These are phyloP conservation scores for Notothenia rossii DNA, from an alignment of 2,113 vertebrate species.

Conservation along the genomic window DNA sequence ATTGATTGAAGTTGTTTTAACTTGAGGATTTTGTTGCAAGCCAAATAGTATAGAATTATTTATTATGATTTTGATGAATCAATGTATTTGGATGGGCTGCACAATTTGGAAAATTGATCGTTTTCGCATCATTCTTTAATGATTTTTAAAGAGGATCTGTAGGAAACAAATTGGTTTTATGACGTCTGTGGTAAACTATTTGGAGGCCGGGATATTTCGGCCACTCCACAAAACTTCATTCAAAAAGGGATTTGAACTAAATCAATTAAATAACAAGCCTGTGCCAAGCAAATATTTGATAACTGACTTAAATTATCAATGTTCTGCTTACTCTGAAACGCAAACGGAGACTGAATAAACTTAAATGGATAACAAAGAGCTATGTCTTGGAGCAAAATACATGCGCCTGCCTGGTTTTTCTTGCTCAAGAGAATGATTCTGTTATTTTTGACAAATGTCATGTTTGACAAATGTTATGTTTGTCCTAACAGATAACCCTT, in stretches of 20 bases:
- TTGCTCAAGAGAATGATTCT: not conserved
- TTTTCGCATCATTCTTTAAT: too few species aligned
- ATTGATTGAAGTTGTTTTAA: not conserved
- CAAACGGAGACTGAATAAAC: not conserved
- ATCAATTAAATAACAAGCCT: not conserved
- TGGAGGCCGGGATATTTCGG: too few species aligned
- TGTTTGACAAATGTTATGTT: constrained; percentile 30
- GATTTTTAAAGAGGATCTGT: too few species aligned
- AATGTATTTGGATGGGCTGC: too few species aligned
- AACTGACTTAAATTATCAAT: not conserved
- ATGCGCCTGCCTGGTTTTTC: not conserved
- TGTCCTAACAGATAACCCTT: constrained; percentile 16
- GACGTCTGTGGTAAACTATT: too few species aligned
- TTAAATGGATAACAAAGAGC: not conserved
- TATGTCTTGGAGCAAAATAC: not conserved
- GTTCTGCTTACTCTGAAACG: not conserved
- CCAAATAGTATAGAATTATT: not conserved
- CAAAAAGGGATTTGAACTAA: too few species aligned
- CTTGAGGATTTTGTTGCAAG: not conserved
- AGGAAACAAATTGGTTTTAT: too few species aligned
- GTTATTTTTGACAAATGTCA: not conserved
- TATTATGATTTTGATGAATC: not conserved
- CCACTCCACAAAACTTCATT: too few species aligned
- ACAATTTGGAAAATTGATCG: too few species aligned
- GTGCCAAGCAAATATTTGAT: not conserved